Base-by-base conservation (phyloP, 2,797 vertebrate genomes). In the Mormyrops attenuatus region DNA sequence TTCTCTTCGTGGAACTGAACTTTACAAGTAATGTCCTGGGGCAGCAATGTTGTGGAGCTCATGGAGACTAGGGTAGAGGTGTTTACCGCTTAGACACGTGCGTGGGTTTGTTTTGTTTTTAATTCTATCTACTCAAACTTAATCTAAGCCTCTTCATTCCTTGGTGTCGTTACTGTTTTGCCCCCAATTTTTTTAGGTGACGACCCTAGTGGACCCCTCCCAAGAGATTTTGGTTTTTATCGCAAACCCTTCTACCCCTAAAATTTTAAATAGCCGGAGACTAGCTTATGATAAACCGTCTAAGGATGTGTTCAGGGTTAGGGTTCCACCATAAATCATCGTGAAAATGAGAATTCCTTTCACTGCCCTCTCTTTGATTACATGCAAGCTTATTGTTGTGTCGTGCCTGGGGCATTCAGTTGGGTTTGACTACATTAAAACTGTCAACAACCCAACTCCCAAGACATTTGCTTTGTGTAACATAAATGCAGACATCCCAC, bases 11-110 rank as follows among this genome's bases (percentile, higher is more conserved):
- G 80, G 30, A 73, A 73, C 80, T 84, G n/a, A 49, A 49, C 0
- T 90, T 69, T 91, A 80, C 60, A 89, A 88, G 88, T 38, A 30
- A 89, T 89, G 85, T 5, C 82, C 92, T 90, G 86, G 93, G 94
- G 92, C 90, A 93, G 91, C 92, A 90, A 92, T 93, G 93, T 91
- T 94, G 85, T 0, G 5, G 66, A 90, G 53, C 41, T 86, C 13
- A 86, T 47, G 15, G 15, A 22, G 15, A 85, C 5, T 88, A 77
- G 87, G 82, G 87, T 49, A 0, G 47, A 90, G 86, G 89, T 92
- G 77, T 9, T 84, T 84, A 84, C 80, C 44, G 47, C 3, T 82
- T 0, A 34, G n/a, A 47, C 80, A 49, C 80, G 80, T 84, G 80
- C 47, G 2, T 49, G 47, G 90, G 90, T 90, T 13, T 89, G n/a